These are phyloP conservation scores for Dexiosoma caninum DNA, from an alignment of 2,888 invertebrate species.

Conservation along the genomic window DNA sequence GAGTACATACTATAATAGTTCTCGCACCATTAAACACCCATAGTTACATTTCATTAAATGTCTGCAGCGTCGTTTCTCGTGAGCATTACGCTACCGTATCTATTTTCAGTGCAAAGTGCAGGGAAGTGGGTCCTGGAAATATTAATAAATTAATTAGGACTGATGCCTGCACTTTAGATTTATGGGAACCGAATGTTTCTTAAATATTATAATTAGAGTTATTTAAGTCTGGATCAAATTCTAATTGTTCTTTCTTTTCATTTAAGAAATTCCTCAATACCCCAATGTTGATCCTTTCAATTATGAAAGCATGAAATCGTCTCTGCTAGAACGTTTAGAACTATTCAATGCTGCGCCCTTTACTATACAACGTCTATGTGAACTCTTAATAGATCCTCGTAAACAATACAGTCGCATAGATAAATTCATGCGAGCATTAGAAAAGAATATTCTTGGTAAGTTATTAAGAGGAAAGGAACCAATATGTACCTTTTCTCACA, in stretches of 20 bases:
- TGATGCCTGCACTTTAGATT: too few species aligned
- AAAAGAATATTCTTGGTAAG: conserved; percentile 89
- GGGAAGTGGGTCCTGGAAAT: too few species aligned
- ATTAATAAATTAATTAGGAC: too few species aligned
- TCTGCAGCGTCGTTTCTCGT: too few species aligned
- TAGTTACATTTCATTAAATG: too few species aligned
- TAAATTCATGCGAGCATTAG: conserved; percentile 97
- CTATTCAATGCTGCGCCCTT: conserved; percentile 94
- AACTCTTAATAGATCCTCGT: conserved; percentile 91
- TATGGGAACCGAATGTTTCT: too few species aligned
- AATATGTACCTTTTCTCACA: conserved; percentile 35
- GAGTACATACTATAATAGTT: too few species aligned
- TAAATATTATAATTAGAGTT: neutral
- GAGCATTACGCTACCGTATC: too few species aligned
- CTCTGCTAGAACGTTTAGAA: conserved; percentile 88
- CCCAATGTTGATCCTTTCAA: conserved; percentile 95
- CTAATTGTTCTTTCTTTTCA: neutral
- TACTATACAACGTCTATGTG: conserved; percentile 96
- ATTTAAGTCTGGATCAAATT: too few species aligned
- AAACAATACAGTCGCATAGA: conserved; percentile 97
- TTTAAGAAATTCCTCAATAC: conserved; percentile 87
- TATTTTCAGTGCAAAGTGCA: too few species aligned
- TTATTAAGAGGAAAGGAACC: conserved; percentile 3
- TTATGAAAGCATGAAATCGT: conserved; percentile 92
- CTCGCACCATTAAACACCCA: too few species aligned